A percentile compares a stretch with the other conserved stretches of the same genome.
These are phyloP conservation scores for Rafetus swinhoei DNA, from an alignment of 2,113 vertebrate species.

Conservation along the genomic window DNA sequence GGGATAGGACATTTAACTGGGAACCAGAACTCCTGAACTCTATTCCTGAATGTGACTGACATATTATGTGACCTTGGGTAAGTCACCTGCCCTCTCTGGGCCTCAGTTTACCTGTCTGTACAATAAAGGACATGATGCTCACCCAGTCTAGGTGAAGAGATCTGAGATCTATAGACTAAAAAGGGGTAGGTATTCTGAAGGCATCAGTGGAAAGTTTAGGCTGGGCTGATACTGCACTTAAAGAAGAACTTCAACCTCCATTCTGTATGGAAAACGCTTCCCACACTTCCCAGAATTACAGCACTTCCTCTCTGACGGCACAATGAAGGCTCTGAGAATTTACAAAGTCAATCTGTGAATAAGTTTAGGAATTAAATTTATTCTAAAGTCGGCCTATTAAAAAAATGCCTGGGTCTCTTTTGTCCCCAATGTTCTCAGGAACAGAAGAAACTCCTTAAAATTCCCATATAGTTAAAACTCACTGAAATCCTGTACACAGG, in stretches of 20 bases:
- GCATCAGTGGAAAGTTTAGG: neutral
- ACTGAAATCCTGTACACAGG: neutral
- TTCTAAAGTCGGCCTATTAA: neutral
- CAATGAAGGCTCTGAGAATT: neutral
- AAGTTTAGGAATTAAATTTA: neutral
- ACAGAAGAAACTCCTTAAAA: neutral
- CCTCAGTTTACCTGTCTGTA: neutral
- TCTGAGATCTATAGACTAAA: neutral
- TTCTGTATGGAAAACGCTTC: neutral
- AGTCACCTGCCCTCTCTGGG: constrained; percentile 1
- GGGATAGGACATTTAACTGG: neutral
- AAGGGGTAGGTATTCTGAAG: neutral
- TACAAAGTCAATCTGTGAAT: neutral
- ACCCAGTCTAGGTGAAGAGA: neutral
- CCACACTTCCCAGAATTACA: neutral
- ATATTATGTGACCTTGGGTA: neutral
- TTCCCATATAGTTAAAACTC: neutral
- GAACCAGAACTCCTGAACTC: neutral
- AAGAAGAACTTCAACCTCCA: neutral
- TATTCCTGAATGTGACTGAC: neutral
- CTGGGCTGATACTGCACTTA: neutral
- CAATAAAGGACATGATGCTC: neutral
- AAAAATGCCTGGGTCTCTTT: neutral
- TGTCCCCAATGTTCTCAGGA: neutral
- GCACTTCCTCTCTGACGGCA: neutral